Conservation (phyloP, 2,888 invertebrate species). For the Hemistola chrysoprasaria region DNA sequence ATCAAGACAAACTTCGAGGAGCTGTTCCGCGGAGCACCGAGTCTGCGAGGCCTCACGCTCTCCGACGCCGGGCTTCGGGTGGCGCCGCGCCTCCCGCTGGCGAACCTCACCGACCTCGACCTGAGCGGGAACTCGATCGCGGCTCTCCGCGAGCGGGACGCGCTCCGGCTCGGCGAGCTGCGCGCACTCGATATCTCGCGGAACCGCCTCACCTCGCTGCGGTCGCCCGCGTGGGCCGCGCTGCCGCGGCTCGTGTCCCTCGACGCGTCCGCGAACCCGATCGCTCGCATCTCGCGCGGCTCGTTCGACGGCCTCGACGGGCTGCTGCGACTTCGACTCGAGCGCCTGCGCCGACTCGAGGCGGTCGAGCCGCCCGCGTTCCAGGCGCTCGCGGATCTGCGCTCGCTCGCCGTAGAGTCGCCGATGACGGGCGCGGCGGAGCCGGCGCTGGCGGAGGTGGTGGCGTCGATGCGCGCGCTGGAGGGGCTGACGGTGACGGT, state of each 20-base stretch:
- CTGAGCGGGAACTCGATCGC: conserved; percentile 87
- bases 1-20: conserved; percentile 91
- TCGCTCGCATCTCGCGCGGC: conserved; percentile 84
- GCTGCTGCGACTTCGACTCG: conserved; percentile 86
- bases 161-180: conserved; percentile 84
- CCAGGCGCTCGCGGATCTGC: conserved; percentile 84
- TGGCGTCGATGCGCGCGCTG: conserved; percentile 38
- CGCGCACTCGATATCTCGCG: conserved; percentile 86
- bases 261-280: conserved; percentile 90
- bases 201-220: conserved; percentile 86
- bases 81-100: conserved; percentile 86
- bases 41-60: conserved; percentile 85
- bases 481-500: conserved; percentile 78
- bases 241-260: conserved; percentile 85
- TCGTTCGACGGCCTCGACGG: conserved; percentile 85
- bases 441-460: conserved; percentile 40
- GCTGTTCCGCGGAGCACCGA: conserved; percentile 89
- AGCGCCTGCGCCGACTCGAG: conserved; percentile 84
- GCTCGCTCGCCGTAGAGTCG: conserved; percentile 84
- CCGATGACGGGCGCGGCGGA: conserved; percentile 78
- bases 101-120: conserved; percentile 86
- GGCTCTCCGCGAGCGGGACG: conserved; percentile 83
- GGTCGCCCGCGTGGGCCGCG: conserved; percentile 85
- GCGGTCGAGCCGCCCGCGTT: conserved; percentile 87
- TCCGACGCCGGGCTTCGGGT: conserved; percentile 86